A percentile compares a stretch with the other conserved stretches of the same genome.
Evolutionary conservation across 2,113 vertebrate genomes (phyloP).

Genomic region (Sceloporus tristichus): DNA sequence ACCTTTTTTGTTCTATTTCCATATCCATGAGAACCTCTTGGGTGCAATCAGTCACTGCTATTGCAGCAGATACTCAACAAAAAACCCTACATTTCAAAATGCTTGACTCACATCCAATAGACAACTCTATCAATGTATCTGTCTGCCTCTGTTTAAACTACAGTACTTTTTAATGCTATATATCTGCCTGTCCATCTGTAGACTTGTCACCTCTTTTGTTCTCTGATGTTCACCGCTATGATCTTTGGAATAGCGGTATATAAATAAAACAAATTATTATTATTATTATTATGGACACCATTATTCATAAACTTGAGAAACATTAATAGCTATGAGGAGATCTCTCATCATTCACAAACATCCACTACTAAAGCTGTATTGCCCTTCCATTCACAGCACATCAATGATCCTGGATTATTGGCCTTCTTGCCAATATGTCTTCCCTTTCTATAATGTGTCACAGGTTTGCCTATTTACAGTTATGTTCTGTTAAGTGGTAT

Average conservation of each 20-base stretch:
- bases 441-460: neutral
- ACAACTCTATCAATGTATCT: neutral
- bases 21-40: neutral
- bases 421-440: neutral
- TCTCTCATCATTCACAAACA: too few relatives aligned
- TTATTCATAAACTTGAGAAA: neutral
- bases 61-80: neutral
- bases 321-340: neutral
- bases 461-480: neutral
- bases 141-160: neutral
- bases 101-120: neutral
- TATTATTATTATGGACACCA: neutral
- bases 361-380: too few relatives aligned
- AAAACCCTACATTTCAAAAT: neutral
- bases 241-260: too few relatives aligned
- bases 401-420: neutral
- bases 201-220: neutral
- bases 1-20: neutral
- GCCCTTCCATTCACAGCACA: too few relatives aligned
- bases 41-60: neutral
- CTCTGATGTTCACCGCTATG: neutral
- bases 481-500: too few relatives aligned
- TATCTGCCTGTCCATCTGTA: neutral
- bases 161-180: neutral
- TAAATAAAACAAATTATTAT: too few relatives aligned